phyloP scores from a whole-genome alignment of 2,113 vertebrate species.

The Rhinopomastus cyanomelas region DNA sequence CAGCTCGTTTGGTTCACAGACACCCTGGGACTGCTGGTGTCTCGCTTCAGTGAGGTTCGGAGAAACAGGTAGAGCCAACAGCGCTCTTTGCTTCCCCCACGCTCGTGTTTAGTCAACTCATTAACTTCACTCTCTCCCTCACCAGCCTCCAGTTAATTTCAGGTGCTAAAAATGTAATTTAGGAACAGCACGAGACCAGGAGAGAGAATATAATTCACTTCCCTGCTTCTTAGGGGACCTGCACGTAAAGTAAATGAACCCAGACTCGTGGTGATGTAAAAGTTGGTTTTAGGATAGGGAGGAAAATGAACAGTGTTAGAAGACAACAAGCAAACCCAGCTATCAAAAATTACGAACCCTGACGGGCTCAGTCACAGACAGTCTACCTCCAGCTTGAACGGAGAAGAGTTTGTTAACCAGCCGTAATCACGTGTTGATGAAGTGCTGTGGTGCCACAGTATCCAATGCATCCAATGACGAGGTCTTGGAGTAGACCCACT shows the following conservation, averaged over 20 bases:
- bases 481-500: background rate
- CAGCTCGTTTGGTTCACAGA: background rate
- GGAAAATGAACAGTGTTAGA: background rate
- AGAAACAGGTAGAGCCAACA: background rate
- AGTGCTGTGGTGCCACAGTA: background rate
- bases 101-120: constrained; percentile 56
- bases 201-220: constrained; percentile 58
- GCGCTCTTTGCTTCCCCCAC: constrained; percentile 6
- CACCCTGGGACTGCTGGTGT: background rate
- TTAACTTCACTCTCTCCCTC: constrained; percentile 55
- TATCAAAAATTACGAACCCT: constrained; percentile 1
- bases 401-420: constrained; percentile 6
- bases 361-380: constrained; percentile 35
- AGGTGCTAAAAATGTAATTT: constrained; percentile 65
- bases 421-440: constrained; percentile 23
- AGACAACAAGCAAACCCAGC: constrained; percentile 10
- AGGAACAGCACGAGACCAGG: constrained; percentile 36
- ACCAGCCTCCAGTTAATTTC: constrained; percentile 46
- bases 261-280: constrained; percentile 28
- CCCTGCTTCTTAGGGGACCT: constrained; percentile 23
- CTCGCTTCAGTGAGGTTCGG: constrained; percentile 12
- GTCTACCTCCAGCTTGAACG: constrained; percentile 24
- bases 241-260: constrained; percentile 49
- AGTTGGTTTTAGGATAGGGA: constrained; percentile 3
- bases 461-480: background rate